Evolutionary conservation across 2,888 invertebrate species (phyloP).

Genomic region (Adelphocoris suturalis): DNA sequence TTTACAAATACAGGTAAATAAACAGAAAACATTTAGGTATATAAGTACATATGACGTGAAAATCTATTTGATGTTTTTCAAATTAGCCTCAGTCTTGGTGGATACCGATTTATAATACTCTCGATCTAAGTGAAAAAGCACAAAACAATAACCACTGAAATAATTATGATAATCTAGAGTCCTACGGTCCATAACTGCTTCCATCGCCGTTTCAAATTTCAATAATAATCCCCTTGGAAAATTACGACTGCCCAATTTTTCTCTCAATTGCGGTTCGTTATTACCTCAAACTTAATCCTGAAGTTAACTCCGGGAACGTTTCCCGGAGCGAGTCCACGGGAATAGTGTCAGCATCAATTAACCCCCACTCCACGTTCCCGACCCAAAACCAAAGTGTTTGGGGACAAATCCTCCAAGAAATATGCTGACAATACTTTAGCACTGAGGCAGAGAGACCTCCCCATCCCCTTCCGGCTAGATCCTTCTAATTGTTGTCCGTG

Average conservation of each 20-base stretch:
- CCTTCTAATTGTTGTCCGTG: constrained; percentile 71
- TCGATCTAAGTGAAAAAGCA: not conserved
- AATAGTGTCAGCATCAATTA: constrained; percentile 64
- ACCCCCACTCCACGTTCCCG: not conserved
- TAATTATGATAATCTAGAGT: not conserved
- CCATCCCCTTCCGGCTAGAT: constrained; percentile 42
- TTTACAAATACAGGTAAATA: no score
- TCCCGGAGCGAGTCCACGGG: not conserved
- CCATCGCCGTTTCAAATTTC: constrained; percentile 17
- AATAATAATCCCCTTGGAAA: constrained; percentile 10
- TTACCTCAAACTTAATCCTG: constrained; percentile 53
- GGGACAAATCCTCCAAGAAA: constrained; percentile 66
- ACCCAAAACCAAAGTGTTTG: constrained; percentile 45
- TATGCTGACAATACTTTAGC: constrained; percentile 64
- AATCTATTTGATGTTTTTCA: no score
- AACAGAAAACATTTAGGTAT: no score
- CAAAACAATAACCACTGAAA: not conserved
- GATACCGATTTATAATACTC: no score
- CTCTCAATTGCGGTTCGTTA: constrained; percentile 50
- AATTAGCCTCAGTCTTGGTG: no score
- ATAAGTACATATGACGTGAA: no score
- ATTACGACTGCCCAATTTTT: constrained; percentile 17
- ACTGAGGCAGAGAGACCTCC: not conserved
- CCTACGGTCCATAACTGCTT: not conserved
- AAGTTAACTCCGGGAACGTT: not conserved